These are phyloP conservation scores for Drosophila limbata DNA, from an alignment of 2,888 invertebrate genomes.

Conservation along the genomic window DNA sequence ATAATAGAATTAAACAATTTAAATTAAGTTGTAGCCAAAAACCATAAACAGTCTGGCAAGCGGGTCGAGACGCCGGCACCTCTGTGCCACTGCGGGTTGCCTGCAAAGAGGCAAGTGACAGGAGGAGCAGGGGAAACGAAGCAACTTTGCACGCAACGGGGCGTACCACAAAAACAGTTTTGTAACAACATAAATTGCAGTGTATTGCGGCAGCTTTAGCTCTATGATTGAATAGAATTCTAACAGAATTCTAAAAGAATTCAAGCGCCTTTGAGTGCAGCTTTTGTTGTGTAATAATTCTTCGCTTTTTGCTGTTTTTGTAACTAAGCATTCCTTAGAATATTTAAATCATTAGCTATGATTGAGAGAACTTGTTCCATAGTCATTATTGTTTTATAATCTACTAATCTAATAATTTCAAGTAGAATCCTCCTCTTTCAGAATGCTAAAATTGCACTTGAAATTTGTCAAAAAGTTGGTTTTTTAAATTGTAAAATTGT, in stretches of 20 bases:
- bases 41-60: slow-evolving; percentile 80
- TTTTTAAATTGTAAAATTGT: too few relatives aligned
- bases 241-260: not conserved
- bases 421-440: too few relatives aligned
- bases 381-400: too few relatives aligned
- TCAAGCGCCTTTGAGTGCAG: too few relatives aligned
- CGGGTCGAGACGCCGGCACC: slow-evolving; percentile 38
- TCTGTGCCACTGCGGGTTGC: slow-evolving; percentile 7
- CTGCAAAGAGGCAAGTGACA: not conserved
- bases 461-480: too few relatives aligned
- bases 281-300: not conserved
- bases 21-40: slow-evolving; percentile 84
- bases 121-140: not conserved
- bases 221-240: not conserved
- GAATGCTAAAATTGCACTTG: too few relatives aligned
- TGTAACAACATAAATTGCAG: slow-evolving; percentile 29
- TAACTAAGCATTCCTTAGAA: too few relatives aligned
- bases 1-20: slow-evolving; percentile 84
- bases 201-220: slow-evolving; percentile 13
- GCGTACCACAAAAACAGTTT: slow-evolving; percentile 48
- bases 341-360: too few relatives aligned
- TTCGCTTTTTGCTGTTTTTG: too few relatives aligned
- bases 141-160: slow-evolving; percentile 54
- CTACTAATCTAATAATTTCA: too few relatives aligned
- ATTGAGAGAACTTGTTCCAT: too few relatives aligned